Evolutionary conservation across 2,888 invertebrate species (phyloP).

Genomic region (Scrobipalpa costella): DNA sequence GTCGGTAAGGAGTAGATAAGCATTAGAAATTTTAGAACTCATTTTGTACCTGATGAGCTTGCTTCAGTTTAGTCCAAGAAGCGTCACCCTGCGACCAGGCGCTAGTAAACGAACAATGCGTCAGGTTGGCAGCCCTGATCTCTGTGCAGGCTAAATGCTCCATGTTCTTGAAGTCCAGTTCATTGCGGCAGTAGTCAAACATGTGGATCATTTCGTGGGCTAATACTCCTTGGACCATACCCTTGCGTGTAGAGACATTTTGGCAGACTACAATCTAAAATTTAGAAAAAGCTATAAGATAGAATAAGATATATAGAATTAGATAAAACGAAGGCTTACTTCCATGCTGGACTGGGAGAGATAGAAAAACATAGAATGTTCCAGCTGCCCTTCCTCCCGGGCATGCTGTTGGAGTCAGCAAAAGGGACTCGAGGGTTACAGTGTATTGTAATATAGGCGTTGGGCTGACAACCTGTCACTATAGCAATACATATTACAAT

Average conservation of each 20-base stretch:
- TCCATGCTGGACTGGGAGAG: too few relatives aligned
- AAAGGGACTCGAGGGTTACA: too few relatives aligned
- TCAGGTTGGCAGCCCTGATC: conserved; percentile 95
- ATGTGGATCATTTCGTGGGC: conserved; percentile 98
- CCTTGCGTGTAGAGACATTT: conserved; percentile 86
- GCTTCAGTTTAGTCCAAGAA: conserved; percentile 85
- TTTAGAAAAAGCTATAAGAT: conserved; percentile 2
- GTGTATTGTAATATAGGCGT: too few relatives aligned
- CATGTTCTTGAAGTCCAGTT: conserved; percentile 93
- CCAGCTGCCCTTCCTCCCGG: too few relatives aligned
- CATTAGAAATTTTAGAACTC: too few relatives aligned
- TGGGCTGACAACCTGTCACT: too few relatives aligned
- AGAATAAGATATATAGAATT: too few relatives aligned
- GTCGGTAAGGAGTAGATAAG: too few relatives aligned
- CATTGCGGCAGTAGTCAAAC: conserved; percentile 95
- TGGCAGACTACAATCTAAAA: conserved; percentile 94
- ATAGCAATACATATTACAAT: too few relatives aligned
- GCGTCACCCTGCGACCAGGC: conserved; percentile 90
- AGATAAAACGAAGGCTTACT: too few relatives aligned
- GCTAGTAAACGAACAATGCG: conserved; percentile 94
- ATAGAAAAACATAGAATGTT: too few relatives aligned
- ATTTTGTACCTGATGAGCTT: conserved; percentile 86
- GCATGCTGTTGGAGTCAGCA: too few relatives aligned
- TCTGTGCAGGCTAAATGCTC: conserved; percentile 98
- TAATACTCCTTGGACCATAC: conserved; percentile 89